Conservation (phyloP, 2,113 vertebrate species). For the Nestor notabilis region DNA sequence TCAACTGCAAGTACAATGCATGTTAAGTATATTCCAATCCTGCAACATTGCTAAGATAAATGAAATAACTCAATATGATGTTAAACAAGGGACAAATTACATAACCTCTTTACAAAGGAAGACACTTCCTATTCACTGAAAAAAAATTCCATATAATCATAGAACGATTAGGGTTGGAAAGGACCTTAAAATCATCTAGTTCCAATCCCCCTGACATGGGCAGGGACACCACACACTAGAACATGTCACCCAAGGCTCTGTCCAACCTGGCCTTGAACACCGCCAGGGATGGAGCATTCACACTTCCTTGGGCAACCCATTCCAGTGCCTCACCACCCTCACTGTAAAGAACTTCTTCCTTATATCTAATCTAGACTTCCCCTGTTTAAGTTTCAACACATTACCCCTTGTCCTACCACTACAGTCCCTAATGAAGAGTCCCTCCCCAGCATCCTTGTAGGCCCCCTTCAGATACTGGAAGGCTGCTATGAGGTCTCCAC, state of each 20-base stretch:
- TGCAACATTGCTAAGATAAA: background rate
- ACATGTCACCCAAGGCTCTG: background rate
- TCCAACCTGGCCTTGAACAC: background rate
- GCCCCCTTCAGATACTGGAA: background rate
- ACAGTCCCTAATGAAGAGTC: background rate
- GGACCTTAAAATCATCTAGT: background rate
- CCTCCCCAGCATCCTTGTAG: background rate
- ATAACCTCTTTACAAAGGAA: background rate
- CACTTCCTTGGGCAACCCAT: background rate
- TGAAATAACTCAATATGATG: background rate
- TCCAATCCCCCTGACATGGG: background rate
- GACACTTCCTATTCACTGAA: background rate
- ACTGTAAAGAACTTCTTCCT: background rate
- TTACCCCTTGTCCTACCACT: background rate
- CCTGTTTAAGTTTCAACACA: background rate
- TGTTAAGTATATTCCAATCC: background rate
- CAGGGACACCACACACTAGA: background rate
- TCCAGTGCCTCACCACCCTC: background rate
- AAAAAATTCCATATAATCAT: background rate
- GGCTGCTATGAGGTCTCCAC: background rate
- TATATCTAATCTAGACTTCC: background rate
- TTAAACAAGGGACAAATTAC: background rate
- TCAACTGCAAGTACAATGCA: background rate
- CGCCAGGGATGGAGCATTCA: background rate
- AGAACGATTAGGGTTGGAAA: background rate